phyloP scores from a whole-genome alignment of 2,113 vertebrate genomes.

The Rhinoptilus africanus region DNA sequence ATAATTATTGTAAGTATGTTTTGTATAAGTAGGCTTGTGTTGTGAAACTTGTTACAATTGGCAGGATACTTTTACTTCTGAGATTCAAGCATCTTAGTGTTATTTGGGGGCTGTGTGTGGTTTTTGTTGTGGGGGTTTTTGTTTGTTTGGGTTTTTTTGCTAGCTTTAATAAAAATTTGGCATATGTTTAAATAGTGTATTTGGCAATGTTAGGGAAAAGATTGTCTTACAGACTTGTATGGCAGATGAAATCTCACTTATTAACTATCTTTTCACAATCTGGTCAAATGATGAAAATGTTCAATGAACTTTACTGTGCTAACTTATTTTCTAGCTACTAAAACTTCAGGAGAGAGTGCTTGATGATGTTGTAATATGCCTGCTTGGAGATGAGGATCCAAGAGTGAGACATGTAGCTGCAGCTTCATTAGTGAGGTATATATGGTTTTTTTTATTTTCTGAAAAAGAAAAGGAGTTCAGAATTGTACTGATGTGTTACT shows the following conservation, averaged over 20 bases:
- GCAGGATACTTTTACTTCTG: neutral
- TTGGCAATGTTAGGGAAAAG: neutral
- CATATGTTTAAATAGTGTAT: neutral
- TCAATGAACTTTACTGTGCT: neutral
- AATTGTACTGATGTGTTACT: neutral
- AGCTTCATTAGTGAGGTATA: conserved; percentile 82
- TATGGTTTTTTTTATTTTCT: neutral
- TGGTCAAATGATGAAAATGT: neutral
- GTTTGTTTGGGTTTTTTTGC: neutral
- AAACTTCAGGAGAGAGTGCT: conserved; percentile 90
- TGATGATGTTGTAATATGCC: conserved; percentile 81
- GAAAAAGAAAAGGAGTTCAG: neutral
- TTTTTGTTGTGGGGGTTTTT: neutral
- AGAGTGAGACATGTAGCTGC: conserved; percentile 90
- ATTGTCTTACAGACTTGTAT: neutral
- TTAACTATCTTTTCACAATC: neutral
- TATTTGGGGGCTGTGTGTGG: neutral
- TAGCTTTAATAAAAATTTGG: neutral
- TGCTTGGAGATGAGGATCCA: conserved; percentile 94
- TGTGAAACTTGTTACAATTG: neutral
- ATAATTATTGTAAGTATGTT: neutral
- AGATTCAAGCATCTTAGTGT: neutral
- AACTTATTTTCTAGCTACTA: conserved; percentile 74
- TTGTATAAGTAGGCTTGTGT: neutral
- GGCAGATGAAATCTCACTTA: neutral